A percentile compares a stretch with the other conserved stretches of the same genome.
Evolutionary conservation across 2,888 invertebrate species (phyloP).

Genomic region (Notodonta ziczac): DNA sequence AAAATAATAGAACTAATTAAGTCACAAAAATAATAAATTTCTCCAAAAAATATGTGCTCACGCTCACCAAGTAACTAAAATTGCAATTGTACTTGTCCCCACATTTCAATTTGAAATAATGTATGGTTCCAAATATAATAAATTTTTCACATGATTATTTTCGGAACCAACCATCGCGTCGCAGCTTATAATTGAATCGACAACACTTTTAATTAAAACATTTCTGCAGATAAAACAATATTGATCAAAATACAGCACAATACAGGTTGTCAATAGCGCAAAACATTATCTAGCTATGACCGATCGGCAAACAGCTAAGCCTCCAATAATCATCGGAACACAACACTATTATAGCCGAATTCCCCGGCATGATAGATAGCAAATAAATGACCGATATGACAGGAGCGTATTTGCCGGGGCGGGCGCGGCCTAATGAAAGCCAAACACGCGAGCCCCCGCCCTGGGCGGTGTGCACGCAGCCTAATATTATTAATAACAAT

Average conservation of each 20-base stretch:
- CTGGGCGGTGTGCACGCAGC: conserved; percentile 39
- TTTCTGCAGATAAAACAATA: too few species aligned
- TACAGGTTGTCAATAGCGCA: neutral
- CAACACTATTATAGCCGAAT: conserved; percentile 16
- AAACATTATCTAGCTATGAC: neutral
- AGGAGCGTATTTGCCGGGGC: conserved; percentile 56
- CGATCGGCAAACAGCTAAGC: conserved; percentile 8
- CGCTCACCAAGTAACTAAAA: too few species aligned
- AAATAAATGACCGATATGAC: conserved; percentile 49
- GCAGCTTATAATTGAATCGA: too few species aligned
- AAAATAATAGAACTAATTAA: too few species aligned
- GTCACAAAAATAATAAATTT: too few species aligned
- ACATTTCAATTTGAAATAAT: too few species aligned
- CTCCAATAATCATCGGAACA: conserved; percentile 11
- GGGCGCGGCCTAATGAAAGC: conserved; percentile 72
- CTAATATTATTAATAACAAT: conserved; percentile 54
- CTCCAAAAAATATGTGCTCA: too few species aligned
- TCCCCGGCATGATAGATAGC: conserved; percentile 36
- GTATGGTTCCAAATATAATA: too few species aligned
- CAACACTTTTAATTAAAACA: too few species aligned
- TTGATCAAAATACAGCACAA: neutral
- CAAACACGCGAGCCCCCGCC: conserved; percentile 75
- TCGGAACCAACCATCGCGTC: too few species aligned
- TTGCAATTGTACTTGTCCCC: too few species aligned
- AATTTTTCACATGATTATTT: too few species aligned